These are phyloP conservation scores for Plectrocnemia conspersa DNA, from an alignment of 1,140 invertebrate species.

Conservation along the genomic window DNA sequence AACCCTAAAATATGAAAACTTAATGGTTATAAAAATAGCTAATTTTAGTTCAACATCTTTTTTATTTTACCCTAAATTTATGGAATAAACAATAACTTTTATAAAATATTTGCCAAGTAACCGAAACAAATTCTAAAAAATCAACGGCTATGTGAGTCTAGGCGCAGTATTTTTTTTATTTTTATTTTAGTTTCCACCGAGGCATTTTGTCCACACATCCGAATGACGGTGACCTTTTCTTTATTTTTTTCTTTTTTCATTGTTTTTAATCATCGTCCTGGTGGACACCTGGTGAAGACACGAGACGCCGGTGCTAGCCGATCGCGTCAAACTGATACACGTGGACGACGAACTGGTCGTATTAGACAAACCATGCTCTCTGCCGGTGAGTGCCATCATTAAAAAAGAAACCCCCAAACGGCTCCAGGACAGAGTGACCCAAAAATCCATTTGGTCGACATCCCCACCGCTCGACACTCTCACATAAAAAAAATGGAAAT, in stretches of 20 bases:
- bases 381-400: constrained; percentile 66
- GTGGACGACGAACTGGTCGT: constrained; percentile 78
- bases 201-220: too few relatives aligned
- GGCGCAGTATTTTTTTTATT: not conserved
- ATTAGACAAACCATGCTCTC: constrained; percentile 84
- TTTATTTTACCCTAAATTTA: too few relatives aligned
- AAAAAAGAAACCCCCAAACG: constrained; percentile 34
- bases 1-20: too few relatives aligned
- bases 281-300: constrained; percentile 54
- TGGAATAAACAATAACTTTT: too few relatives aligned
- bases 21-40: too few relatives aligned
- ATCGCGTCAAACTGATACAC: constrained; percentile 72
- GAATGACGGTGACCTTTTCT: constrained; percentile 11
- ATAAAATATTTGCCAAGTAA: too few relatives aligned
- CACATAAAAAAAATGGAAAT: too few relatives aligned
- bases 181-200: too few relatives aligned
- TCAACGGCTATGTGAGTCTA: not conserved
- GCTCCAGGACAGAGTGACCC: not conserved
- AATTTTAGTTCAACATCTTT: too few relatives aligned
- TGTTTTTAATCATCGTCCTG: constrained; percentile 24
- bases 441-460: too few relatives aligned
- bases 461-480: too few relatives aligned
- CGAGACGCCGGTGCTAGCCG: constrained; percentile 69
- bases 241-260: constrained; percentile 27
- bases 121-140: too few relatives aligned